These are phyloP conservation scores for Pipistrellus pygmaeus DNA, from an alignment of 2,797 vertebrate genomes.

Conservation along the genomic window DNA sequence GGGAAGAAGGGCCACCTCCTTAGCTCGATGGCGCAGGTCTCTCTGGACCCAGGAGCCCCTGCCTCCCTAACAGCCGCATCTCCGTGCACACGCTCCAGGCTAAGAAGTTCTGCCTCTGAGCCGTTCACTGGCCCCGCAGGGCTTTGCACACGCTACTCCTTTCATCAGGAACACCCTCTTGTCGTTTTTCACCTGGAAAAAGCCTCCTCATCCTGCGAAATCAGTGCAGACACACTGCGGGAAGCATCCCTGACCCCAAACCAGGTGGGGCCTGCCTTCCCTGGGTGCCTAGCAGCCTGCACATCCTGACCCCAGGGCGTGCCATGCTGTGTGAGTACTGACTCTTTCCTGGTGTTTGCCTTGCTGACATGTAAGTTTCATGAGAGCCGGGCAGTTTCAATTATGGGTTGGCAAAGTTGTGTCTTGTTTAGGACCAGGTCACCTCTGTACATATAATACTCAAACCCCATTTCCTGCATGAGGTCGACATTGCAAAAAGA, in stretches of 20 bases:
- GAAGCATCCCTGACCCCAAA: background rate
- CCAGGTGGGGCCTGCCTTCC: fast-evolving
- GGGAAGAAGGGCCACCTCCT: fast-evolving
- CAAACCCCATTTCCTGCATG: background rate
- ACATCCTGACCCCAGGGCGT: fast-evolving
- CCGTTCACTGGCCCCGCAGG: fast-evolving
- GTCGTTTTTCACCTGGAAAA: background rate
- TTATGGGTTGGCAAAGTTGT: background rate
- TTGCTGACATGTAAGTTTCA: background rate
- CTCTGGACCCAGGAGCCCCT: too few relatives aligned
- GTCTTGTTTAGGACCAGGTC: background rate
- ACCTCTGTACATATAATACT: too few relatives aligned
- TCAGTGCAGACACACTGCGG: background rate
- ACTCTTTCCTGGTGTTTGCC: background rate
- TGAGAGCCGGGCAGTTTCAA: background rate
- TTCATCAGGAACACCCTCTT: fast-evolving
- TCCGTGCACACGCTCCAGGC: fast-evolving
- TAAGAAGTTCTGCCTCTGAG: fast-evolving
- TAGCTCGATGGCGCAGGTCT: fast-evolving
- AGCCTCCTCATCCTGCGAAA: background rate
- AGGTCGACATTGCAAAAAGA: fast-evolving
- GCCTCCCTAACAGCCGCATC: background rate
- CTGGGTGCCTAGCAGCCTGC: fast-evolving
- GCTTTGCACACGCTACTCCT: fast-evolving
- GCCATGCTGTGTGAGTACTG: fast-evolving